Percentiles rank a stretch among this genome's conserved stretches.
Conservation (phyloP, 1,140 invertebrate species). For the Temnothorax longispinosus region DNA sequence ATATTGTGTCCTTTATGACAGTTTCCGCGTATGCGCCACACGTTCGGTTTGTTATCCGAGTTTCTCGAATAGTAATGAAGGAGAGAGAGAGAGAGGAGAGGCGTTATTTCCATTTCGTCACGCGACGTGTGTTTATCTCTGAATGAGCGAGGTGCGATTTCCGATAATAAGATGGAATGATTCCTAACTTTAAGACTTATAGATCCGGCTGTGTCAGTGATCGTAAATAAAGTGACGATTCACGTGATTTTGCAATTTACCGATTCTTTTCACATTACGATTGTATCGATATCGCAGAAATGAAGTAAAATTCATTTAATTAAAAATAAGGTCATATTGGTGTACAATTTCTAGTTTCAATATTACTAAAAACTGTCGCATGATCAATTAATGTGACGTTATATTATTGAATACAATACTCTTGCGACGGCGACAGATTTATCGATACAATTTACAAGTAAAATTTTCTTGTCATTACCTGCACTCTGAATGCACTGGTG, state of each 20-base stretch:
- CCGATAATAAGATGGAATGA: background rate
- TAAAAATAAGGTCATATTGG: background rate
- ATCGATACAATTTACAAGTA: background rate
- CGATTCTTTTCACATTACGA: background rate
- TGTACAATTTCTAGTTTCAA: background rate
- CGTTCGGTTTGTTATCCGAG: background rate
- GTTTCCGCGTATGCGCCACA: background rate
- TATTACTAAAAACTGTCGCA: background rate
- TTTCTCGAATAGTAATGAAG: slow-evolving; percentile 22
- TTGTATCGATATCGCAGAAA: background rate
- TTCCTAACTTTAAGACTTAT: background rate
- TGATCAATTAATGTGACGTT: background rate
- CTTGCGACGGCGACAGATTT: background rate
- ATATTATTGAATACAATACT: background rate
- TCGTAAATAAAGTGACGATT: background rate
- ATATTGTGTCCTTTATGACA: background rate
- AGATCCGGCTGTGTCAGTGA: background rate
- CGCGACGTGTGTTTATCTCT: background rate
- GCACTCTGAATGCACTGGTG: slow-evolving; percentile 86
- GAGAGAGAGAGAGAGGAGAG: too few species aligned
- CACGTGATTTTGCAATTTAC: background rate
- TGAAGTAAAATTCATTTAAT: background rate
- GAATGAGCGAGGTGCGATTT: background rate
- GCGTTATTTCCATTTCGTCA: background rate
- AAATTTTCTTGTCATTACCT: slow-evolving; percentile 79